phyloP scores from a whole-genome alignment of 1,140 invertebrate species.

The Chrysomallon squamiferum region DNA sequence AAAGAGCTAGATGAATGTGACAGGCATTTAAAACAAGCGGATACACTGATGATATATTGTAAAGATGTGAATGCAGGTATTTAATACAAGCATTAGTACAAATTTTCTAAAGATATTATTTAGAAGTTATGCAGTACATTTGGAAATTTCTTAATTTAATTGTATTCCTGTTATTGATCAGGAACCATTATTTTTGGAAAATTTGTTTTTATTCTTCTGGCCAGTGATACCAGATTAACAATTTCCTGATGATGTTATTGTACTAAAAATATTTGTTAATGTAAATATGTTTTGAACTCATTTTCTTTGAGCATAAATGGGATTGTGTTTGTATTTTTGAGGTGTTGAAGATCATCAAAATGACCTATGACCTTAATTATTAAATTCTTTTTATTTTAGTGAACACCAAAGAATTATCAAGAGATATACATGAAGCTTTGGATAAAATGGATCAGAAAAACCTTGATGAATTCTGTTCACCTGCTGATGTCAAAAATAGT shows the following conservation, averaged over 20 bases:
- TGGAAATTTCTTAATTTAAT: neutral
- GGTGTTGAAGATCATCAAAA: neutral
- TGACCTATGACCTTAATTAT: neutral
- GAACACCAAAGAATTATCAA: neutral
- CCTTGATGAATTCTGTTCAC: neutral
- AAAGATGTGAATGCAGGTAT: neutral
- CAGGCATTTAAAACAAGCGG: neutral
- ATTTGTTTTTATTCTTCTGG: neutral
- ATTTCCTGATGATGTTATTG: neutral
- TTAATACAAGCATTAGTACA: too few relatives aligned
- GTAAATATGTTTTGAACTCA: neutral
- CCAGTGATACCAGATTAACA: neutral
- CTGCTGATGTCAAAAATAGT: neutral
- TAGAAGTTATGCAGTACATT: neutral
- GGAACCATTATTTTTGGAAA: neutral
- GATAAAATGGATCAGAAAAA: neutral
- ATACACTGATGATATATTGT: neutral
- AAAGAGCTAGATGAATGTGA: neutral
- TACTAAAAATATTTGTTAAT: neutral
- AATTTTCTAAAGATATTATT: too few relatives aligned
- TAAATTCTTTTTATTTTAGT: neutral
- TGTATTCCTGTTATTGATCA: neutral
- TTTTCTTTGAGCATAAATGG: neutral
- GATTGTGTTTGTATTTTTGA: neutral
- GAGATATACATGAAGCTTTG: neutral